These are phyloP conservation scores for Pseudotriccus pelzelni DNA, from an alignment of 2,797 vertebrate genomes.

Conservation along the genomic window DNA sequence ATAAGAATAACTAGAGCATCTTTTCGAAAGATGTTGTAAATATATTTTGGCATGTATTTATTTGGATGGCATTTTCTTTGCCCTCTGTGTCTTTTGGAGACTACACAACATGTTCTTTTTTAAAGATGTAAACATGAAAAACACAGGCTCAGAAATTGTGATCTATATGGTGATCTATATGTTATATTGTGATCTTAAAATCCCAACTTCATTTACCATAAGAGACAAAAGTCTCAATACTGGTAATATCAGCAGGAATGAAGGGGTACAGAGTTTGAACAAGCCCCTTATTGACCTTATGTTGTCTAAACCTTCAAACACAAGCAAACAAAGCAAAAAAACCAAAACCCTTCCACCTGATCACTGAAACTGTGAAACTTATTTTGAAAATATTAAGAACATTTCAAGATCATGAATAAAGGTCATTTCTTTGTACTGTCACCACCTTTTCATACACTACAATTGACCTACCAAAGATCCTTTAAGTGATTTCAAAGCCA, in stretches of 20 bases:
- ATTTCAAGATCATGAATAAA: slow-evolving; percentile 63
- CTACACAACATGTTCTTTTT: neutral
- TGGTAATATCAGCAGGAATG: slow-evolving; percentile 38
- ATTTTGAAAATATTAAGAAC: slow-evolving; percentile 43
- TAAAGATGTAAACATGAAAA: slow-evolving; percentile 4
- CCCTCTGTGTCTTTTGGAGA: neutral
- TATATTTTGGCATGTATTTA: slow-evolving; percentile 30
- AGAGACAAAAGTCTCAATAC: neutral
- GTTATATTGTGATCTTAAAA: neutral
- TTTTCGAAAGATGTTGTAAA: neutral
- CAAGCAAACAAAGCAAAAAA: slow-evolving; percentile 16
- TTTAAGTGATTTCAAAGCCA: slow-evolving; percentile 46
- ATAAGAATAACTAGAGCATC: neutral
- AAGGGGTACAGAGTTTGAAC: slow-evolving; percentile 32
- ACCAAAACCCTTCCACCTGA: slow-evolving; percentile 11
- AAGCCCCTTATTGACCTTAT: slow-evolving; percentile 34
- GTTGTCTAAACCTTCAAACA: slow-evolving; percentile 57
- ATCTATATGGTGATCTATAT: neutral
- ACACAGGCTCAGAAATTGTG: neutral
- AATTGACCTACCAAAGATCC: slow-evolving; percentile 46
- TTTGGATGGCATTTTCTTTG: slow-evolving; percentile 17
- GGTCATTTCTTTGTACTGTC: slow-evolving; percentile 30
- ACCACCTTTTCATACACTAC: slow-evolving; percentile 21
- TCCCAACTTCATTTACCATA: neutral
- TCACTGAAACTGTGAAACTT: neutral